Percentiles rank a stretch among this genome's conserved stretches.
Conservation (phyloP, 2,888 invertebrate genomes). For the Dascillus cervinus region DNA sequence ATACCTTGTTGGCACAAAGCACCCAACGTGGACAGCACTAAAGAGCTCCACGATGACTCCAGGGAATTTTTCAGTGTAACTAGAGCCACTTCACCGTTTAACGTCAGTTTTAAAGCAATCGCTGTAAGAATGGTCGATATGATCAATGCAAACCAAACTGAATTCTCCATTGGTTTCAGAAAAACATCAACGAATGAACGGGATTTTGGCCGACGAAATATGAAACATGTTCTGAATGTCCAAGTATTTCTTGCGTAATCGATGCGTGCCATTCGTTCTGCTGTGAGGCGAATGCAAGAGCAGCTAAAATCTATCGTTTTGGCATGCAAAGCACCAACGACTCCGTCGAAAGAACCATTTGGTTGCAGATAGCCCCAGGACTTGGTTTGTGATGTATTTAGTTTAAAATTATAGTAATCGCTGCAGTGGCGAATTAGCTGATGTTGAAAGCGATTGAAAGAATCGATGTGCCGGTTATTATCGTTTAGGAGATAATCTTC, state of each 20-base stretch:
- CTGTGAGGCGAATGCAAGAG: slow-evolving; percentile 28
- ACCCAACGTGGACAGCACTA: too few relatives aligned
- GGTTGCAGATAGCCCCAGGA: slow-evolving; percentile 57
- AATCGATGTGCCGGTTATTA: slow-evolving; percentile 46
- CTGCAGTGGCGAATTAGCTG: slow-evolving; percentile 50
- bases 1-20: too few relatives aligned
- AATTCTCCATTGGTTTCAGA: slow-evolving; percentile 50
- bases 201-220: slow-evolving; percentile 59
- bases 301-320: slow-evolving; percentile 28
- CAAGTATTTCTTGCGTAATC: slow-evolving; percentile 30
- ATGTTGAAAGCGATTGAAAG: slow-evolving; percentile 57
- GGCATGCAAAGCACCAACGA: slow-evolving; percentile 27
- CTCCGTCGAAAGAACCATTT: slow-evolving; percentile 55
- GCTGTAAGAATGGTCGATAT: slow-evolving; percentile 21
- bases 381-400: slow-evolving; percentile 42
- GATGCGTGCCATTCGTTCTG: slow-evolving; percentile 25
- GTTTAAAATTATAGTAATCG: slow-evolving; percentile 55
- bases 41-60: too few relatives aligned
- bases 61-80: too few relatives aligned
- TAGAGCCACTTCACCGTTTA: slow-evolving; percentile 2
- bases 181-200: slow-evolving; percentile 54
- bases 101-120: slow-evolving; percentile 23
- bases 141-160: slow-evolving; percentile 49
- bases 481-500: slow-evolving; percentile 8
- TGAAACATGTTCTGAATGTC: slow-evolving; percentile 36